phyloP scores from a whole-genome alignment of 2,888 invertebrate species.

The Dromius quadrimaculatus region DNA sequence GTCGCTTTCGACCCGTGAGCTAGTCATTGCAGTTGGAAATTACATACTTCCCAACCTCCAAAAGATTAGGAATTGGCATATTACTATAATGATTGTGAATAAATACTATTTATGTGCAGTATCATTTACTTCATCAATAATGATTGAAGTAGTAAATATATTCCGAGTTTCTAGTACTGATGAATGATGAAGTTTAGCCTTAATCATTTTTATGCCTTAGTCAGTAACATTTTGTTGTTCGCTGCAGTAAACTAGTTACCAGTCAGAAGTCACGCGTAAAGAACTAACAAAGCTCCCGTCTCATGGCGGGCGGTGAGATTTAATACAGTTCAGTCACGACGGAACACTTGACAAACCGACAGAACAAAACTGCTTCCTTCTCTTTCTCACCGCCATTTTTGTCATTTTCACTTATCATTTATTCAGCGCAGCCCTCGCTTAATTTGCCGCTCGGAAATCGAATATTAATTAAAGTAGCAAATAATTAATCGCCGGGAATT shows the following conservation, averaged over 20 bases:
- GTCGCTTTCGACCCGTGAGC: no score
- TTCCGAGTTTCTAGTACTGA: no score
- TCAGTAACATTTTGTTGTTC: constrained; percentile 16
- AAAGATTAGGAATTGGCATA: no score
- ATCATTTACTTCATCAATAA: no score
- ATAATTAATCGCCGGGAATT: constrained; percentile 42
- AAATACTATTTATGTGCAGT: no score
- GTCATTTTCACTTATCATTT: constrained; percentile 35
- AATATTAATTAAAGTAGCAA: constrained; percentile 44
- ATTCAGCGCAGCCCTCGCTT: constrained; percentile 12
- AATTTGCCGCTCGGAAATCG: constrained; percentile 26
- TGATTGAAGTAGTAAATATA: no score
- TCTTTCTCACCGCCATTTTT: constrained; percentile 7
- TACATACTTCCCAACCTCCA: no score
- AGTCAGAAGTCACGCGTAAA: constrained; percentile 43
- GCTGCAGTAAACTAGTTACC: constrained; percentile 9
- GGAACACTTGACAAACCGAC: neutral
- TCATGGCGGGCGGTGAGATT: constrained; percentile 1
- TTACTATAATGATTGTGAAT: no score
- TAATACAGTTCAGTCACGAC: constrained; percentile 32
- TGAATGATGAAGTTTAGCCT: no score
- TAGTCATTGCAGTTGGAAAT: no score
- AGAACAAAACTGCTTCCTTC: neutral
- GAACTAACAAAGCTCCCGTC: constrained; percentile 35
- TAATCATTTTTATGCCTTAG: no score